Conservation (phyloP, 2,113 vertebrate species). For the Dasyprocta punctata region DNA sequence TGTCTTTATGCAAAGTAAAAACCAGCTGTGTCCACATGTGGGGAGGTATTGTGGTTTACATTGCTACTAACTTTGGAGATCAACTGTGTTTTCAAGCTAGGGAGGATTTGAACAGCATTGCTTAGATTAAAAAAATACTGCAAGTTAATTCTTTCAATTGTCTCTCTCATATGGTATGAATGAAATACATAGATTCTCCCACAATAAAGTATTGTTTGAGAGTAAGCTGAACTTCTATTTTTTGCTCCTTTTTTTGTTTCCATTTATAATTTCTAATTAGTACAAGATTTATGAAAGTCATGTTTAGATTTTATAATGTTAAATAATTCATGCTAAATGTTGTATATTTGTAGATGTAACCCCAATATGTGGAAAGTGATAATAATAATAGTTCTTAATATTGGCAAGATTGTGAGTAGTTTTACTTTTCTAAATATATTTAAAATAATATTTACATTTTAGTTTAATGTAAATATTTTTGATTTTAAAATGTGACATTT, state of each 20-base stretch:
- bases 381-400: background rate
- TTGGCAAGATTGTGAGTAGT: background rate
- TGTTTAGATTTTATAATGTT: background rate
- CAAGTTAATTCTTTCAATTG: background rate
- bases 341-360: background rate
- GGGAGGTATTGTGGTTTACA: background rate
- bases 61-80: background rate
- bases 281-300: background rate
- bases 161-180: background rate
- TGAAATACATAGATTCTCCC: background rate
- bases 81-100: background rate
- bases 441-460: background rate
- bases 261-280: background rate
- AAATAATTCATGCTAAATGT: background rate
- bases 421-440: background rate
- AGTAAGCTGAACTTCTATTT: background rate
- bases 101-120: background rate
- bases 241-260: background rate
- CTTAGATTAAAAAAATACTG: background rate
- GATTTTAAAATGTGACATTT: background rate
- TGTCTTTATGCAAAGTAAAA: background rate
- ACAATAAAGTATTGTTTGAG: background rate
- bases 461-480: background rate
- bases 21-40: background rate
- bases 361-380: background rate